phyloP scores from a whole-genome alignment of 1,140 invertebrate genomes.

The Heliconius congener region DNA sequence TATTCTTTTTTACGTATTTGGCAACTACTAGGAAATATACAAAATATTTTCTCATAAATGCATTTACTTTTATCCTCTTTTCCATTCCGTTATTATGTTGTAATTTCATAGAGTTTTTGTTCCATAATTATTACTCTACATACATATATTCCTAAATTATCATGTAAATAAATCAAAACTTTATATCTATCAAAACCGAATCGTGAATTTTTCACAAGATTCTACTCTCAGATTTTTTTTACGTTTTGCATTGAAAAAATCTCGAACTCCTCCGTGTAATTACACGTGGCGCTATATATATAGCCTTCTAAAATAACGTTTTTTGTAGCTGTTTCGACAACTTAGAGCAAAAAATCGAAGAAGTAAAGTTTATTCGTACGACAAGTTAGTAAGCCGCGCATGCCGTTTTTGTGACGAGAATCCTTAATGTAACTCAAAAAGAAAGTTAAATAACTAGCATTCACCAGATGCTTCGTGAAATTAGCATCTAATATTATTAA shows the following conservation, averaged over 20 bases:
- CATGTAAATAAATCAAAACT: neutral
- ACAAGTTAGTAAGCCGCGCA: constrained; percentile 23
- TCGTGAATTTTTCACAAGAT: neutral
- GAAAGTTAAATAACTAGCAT: constrained; percentile 25
- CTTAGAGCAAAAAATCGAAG: constrained; percentile 20
- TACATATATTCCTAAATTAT: neutral
- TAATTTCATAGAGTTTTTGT: too few relatives aligned
- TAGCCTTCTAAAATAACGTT: constrained; percentile 15
- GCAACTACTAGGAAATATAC: too few relatives aligned
- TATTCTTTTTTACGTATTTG: too few relatives aligned
- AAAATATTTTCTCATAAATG: too few relatives aligned
- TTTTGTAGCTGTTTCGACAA: constrained; percentile 17
- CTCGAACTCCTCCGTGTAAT: neutral
- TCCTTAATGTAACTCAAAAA: constrained; percentile 27
- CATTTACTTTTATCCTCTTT: too few relatives aligned
- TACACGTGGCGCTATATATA: neutral
- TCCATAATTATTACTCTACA: too few relatives aligned
- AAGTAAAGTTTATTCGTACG: constrained; percentile 21
- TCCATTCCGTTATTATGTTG: too few relatives aligned
- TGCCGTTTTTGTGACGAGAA: constrained; percentile 31
- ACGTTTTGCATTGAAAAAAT: neutral
- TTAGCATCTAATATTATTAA: neutral
- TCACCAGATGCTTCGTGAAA: neutral
- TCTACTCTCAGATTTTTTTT: neutral
- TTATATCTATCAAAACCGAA: neutral